A percentile compares a stretch with the other conserved stretches of the same genome.
These are phyloP conservation scores for Biston stratarius DNA, from an alignment of 2,888 invertebrate species.

Conservation along the genomic window DNA sequence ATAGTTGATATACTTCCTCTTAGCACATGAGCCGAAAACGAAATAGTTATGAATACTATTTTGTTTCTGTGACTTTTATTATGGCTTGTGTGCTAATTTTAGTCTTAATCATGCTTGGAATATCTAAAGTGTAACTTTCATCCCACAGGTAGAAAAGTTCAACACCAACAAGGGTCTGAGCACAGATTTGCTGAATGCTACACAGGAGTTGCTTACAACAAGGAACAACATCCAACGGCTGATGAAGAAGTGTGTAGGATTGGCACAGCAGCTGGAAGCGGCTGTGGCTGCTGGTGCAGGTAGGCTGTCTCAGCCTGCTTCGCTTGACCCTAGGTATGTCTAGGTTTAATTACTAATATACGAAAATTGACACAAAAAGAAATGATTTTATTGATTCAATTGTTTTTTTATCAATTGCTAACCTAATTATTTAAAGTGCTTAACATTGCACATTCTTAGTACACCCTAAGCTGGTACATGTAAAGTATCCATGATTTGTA, in stretches of 20 bases:
- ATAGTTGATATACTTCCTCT: too few species aligned
- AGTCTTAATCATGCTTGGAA: too few species aligned
- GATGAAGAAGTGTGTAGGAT: slow-evolving; percentile 94
- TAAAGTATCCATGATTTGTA: too few species aligned
- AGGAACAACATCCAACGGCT: slow-evolving; percentile 92
- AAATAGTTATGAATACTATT: too few species aligned
- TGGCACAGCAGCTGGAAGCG: slow-evolving; percentile 92
- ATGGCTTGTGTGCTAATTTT: too few species aligned
- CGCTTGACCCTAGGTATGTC: slow-evolving; percentile 87
- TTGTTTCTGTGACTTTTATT: too few species aligned
- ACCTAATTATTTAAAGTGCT: too few species aligned
- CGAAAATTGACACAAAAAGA: background rate
- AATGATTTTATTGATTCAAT: too few species aligned
- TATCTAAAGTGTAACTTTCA: background rate
- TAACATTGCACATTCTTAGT: too few species aligned
- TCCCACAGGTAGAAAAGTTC: slow-evolving; percentile 88
- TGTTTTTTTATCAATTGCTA: too few species aligned
- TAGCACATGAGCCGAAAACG: too few species aligned
- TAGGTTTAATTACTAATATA: background rate
- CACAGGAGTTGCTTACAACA: slow-evolving; percentile 90
- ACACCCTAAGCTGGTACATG: too few species aligned
- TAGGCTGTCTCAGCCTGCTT: slow-evolving; percentile 91
- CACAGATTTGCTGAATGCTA: slow-evolving; percentile 92
- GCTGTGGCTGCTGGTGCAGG: slow-evolving; percentile 92
- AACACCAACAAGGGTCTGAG: slow-evolving; percentile 89